phyloP scores from a whole-genome alignment of 1,140 invertebrate species.

The Trachymyrmex septentrionalis region DNA sequence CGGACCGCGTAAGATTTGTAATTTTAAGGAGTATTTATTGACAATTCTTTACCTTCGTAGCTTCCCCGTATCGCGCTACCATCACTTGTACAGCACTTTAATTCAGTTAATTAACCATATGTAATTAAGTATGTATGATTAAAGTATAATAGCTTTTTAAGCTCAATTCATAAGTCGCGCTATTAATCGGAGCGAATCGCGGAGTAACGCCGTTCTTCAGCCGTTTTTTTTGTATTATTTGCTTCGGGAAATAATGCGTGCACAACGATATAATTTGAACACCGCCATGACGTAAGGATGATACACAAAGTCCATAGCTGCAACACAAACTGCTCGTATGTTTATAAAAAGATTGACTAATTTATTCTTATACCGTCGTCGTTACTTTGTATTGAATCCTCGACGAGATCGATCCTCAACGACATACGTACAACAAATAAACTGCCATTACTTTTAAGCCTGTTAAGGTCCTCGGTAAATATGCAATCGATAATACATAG shows the following conservation, averaged over 20 bases:
- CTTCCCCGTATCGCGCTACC: constrained; percentile 13
- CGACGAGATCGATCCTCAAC: not conserved
- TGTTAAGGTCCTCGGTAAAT: not conserved
- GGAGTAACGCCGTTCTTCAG: constrained; percentile 15
- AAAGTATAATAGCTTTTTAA: constrained; percentile 10
- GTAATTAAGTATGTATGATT: constrained; percentile 34
- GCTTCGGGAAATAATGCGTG: not conserved
- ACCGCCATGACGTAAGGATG: constrained; percentile 30
- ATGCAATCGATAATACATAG: not conserved
- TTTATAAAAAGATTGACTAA: constrained; percentile 15
- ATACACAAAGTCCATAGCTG: not conserved
- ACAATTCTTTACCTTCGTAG: constrained; percentile 1
- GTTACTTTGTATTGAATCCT: not conserved
- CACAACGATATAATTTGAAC: not conserved
- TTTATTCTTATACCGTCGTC: not conserved
- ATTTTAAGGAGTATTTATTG: constrained; percentile 57
- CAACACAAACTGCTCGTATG: not conserved
- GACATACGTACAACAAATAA: constrained; percentile 7
- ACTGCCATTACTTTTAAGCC: constrained; percentile 33
- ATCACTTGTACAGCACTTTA: constrained; percentile 38
- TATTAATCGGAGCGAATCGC: constrained; percentile 18
- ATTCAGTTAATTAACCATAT: constrained; percentile 42
- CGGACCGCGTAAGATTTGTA: constrained; percentile 23
- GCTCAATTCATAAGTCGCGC: not conserved
- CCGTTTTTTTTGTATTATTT: not conserved